phyloP scores from a whole-genome alignment of 2,888 invertebrate genomes.

The Drosophila kanekoi region DNA sequence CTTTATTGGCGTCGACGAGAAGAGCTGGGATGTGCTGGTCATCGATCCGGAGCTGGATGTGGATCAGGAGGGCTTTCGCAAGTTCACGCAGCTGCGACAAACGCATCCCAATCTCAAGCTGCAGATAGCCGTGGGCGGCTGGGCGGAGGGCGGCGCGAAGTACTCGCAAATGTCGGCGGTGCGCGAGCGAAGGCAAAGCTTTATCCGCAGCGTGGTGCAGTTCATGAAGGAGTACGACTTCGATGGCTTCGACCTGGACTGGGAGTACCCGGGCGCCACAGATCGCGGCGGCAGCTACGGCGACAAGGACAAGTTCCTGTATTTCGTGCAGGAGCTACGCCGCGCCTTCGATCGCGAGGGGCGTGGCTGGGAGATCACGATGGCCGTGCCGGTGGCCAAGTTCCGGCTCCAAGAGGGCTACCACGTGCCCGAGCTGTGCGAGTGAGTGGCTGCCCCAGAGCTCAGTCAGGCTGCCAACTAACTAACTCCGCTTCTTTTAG shows the following conservation, averaged over 20 bases:
- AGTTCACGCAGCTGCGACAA: constrained; percentile 91
- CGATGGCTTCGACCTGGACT: constrained; percentile 94
- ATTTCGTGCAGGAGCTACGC: constrained; percentile 92
- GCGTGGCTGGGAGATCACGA: constrained; percentile 94
- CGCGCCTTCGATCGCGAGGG: constrained; percentile 91
- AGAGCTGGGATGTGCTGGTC: constrained; percentile 90
- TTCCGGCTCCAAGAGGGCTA: constrained; percentile 95
- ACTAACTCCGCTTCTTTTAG: constrained; percentile 84
- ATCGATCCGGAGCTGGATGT: constrained; percentile 93
- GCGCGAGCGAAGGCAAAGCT: constrained; percentile 89
- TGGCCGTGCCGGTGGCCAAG: constrained; percentile 95
- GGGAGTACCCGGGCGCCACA: constrained; percentile 96
- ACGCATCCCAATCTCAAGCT: constrained; percentile 91
- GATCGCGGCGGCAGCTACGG: constrained; percentile 94
- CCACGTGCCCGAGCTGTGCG: constrained; percentile 94
- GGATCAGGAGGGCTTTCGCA: constrained; percentile 90
- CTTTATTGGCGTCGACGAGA: constrained; percentile 93
- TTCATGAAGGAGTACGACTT: constrained; percentile 92
- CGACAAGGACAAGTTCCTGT: constrained; percentile 93
- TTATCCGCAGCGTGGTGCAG: constrained; percentile 91
- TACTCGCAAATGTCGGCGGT: constrained; percentile 93
- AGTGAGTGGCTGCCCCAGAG: constrained; percentile 87
- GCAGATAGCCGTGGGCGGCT: constrained; percentile 94
- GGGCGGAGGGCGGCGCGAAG: constrained; percentile 95
- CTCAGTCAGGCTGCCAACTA: neutral